Percentiles rank a stretch among this genome's conserved stretches.
phyloP scores from a whole-genome alignment of 2,797 vertebrate genomes.

The Phrynocephalus vlangalii region DNA sequence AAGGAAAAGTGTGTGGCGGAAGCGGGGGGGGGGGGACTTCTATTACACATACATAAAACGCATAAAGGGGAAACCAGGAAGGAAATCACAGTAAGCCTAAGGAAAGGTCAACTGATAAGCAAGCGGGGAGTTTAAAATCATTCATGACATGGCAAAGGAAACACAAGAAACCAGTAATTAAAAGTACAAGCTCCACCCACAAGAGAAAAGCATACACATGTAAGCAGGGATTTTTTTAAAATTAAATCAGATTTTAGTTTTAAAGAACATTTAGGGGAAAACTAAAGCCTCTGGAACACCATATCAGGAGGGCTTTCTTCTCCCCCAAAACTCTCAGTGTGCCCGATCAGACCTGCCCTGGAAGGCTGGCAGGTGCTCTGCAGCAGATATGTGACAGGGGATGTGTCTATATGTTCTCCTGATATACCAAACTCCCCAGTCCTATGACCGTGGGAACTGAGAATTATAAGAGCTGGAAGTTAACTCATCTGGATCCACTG shows the following conservation, averaged over 20 bases:
- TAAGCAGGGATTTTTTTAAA: neutral
- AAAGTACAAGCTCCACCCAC: neutral
- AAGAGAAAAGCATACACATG: neutral
- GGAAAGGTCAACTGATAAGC: constrained; percentile 42
- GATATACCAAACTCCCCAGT: too few species aligned
- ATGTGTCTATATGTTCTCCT: too few species aligned
- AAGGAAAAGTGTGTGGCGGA: constrained; percentile 31
- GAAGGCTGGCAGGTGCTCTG: neutral
- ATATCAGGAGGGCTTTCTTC: neutral
- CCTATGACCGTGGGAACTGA: too few species aligned
- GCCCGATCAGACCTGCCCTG: neutral
- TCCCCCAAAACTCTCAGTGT: neutral
- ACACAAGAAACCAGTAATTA: constrained; percentile 8
- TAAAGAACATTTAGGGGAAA: rapidly evolving
- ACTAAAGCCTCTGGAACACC: neutral
- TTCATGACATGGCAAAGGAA: neutral
- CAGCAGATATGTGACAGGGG: neutral
- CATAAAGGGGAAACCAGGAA: constrained; percentile 33
- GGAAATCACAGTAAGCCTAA: neutral
- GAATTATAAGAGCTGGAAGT: neutral
- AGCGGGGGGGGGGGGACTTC: neutral
- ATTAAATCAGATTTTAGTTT: neutral
- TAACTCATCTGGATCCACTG: neutral
- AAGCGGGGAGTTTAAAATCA: constrained; percentile 12
- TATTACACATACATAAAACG: neutral